Evolutionary conservation across 2,888 invertebrate species (phyloP).

Genomic region (Choristoneura rosaceana): DNA sequence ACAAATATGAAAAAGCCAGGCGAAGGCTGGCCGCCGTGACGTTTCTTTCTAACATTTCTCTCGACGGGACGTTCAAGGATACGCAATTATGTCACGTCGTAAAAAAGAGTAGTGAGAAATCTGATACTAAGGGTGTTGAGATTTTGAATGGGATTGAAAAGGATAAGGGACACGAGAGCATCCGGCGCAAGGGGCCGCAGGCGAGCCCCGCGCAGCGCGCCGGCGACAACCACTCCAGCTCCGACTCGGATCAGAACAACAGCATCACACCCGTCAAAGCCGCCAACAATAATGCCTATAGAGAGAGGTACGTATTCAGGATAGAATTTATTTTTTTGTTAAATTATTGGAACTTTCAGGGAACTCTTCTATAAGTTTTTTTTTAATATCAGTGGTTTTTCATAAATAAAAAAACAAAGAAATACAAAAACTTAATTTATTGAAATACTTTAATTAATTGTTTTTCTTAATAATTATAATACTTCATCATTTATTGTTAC

Average conservation of each 20-base stretch:
- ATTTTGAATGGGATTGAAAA: conserved; percentile 58
- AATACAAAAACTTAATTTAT: background rate
- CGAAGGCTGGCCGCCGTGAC: conserved; percentile 96
- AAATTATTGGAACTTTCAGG: background rate
- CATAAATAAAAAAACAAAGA: too few species aligned
- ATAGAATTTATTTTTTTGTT: background rate
- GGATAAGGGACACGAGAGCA: conserved; percentile 59
- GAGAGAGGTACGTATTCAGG: conserved; percentile 83
- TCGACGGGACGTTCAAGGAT: conserved; percentile 95
- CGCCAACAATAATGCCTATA: conserved; percentile 70
- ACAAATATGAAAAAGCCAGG: conserved; percentile 88
- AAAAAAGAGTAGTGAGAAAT: conserved; percentile 65
- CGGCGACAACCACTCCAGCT: conserved; percentile 87
- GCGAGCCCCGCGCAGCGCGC: conserved; percentile 69
- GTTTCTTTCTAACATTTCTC: conserved; percentile 97
- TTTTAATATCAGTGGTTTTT: too few species aligned
- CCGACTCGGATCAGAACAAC: conserved; percentile 89
- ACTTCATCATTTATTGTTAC: too few species aligned
- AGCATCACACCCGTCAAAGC: conserved; percentile 88
- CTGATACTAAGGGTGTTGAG: conserved; percentile 54
- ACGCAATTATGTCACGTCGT: conserved; percentile 75
- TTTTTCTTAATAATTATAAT: background rate
- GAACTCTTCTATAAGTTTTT: too few species aligned
- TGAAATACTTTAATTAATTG: conserved; percentile 1
- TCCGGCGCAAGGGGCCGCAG: conserved; percentile 66